phyloP scores from a whole-genome alignment of 2,888 invertebrate species.

The Eustalomyia histrio region DNA sequence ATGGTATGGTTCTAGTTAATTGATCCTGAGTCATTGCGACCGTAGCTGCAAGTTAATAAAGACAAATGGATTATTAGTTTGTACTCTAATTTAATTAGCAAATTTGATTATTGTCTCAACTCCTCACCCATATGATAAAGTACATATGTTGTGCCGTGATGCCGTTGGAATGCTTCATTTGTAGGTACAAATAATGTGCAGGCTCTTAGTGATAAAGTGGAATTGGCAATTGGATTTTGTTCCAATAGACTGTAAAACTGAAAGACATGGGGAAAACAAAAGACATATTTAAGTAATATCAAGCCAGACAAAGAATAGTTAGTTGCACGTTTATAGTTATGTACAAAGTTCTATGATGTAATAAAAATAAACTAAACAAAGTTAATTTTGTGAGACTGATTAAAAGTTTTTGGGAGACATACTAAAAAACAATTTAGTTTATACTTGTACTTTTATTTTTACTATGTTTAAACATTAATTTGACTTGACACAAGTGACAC shows the following conservation, averaged over 20 bases:
- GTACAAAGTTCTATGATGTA: not conserved
- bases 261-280: constrained; percentile 75
- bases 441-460: not conserved
- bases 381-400: not conserved
- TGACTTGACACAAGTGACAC: no score
- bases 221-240: constrained; percentile 86
- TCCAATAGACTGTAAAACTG: constrained; percentile 90
- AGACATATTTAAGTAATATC: constrained; percentile 2
- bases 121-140: constrained; percentile 93
- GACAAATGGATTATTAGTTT: constrained; percentile 3
- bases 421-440: constrained; percentile 1
- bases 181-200: constrained; percentile 94
- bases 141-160: constrained; percentile 82
- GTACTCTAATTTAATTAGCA: constrained; percentile 4
- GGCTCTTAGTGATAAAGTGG: constrained; percentile 86
- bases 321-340: not conserved
- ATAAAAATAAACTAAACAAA: not conserved
- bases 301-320: not conserved
- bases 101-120: constrained; percentile 75
- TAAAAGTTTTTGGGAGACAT: not conserved
- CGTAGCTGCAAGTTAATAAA: constrained; percentile 83
- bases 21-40: constrained; percentile 86
- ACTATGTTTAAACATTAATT: not conserved
- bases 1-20: constrained; percentile 82
- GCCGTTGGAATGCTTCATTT: constrained; percentile 90